Evolutionary conservation across 2,888 invertebrate species (phyloP), one percentile per base, ranked within the genome.

Genomic region (Thalpophila matura): DNA sequence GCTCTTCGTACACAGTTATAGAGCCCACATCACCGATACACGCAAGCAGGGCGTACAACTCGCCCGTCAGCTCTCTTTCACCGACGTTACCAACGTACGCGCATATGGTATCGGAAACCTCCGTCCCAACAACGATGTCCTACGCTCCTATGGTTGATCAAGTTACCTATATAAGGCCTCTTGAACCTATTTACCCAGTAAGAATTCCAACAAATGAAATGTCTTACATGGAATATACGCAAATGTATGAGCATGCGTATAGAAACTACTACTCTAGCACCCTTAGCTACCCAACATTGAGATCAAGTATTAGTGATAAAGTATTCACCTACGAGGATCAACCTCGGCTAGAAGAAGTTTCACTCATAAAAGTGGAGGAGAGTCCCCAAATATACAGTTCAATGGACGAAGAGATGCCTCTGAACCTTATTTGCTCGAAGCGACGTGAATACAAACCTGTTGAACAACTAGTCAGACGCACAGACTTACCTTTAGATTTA

Each of bases 401-500:
- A 29, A 38, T 71, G 26, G 80, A 81, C n/a, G 89, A 89, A 60
- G 92, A 94, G 6, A 87, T 89, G 86, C 95, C 95, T 20, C 80
- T 95, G 43, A 94, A 95, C 71, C 82, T 95, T 47, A 94, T 92
- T 65, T 93, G 95, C 76, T 72, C 85, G 20, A 93, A 91, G 67
- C 83, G 90, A 38, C 75, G 86, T 33, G 92, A 93, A 51, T 90
- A 86, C 83, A 89, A 82, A 53, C 88, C 92, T 22, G 86, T 93
- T 47, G 91, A 91, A 65, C 88, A 91, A 59, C 87, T 93, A 88
- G 86, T 93, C 86, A 90, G 85, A 82, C 86, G 87, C 40, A 88
- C 95, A 69, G 96, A 96, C 86, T 89, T 94, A 76, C 96, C 96
- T 55, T 90, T 96, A 92, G 96, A 96, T 93, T 95, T 96, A 92